Evolutionary conservation across 2,113 vertebrate genomes (phyloP).

Genomic region (Clinocottus analis): DNA sequence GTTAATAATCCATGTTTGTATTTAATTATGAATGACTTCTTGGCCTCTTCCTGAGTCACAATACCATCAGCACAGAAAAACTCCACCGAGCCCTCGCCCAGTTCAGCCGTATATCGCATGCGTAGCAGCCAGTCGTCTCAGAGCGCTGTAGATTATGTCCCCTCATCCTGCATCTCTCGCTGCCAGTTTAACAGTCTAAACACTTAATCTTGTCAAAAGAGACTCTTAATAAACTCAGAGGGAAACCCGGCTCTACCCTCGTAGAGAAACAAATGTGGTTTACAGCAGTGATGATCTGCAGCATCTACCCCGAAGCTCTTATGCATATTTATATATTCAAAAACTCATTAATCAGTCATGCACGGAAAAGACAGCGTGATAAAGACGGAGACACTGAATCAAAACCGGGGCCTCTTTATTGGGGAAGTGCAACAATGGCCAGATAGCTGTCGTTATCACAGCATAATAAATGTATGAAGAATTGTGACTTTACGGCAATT

Average conservation of each 20-base stretch:
- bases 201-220: conserved; percentile 66
- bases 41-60: conserved; percentile 31
- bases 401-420: conserved; percentile 22
- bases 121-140: conserved; percentile 17
- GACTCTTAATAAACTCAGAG: conserved; percentile 54
- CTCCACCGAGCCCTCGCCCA: conserved; percentile 9
- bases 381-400: conserved; percentile 23
- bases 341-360: conserved; percentile 55
- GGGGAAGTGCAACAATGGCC: conserved; percentile 3
- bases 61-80: conserved; percentile 37
- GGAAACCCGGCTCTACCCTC: conserved; percentile 33
- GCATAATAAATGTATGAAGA: conserved; percentile 12
- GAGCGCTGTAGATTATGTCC: conserved; percentile 31
- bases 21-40: conserved; percentile 53
- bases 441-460: conserved; percentile 11
- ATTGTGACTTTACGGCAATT: conserved; percentile 7
- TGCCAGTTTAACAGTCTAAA: conserved; percentile 50
- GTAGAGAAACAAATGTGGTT: conserved; percentile 58
- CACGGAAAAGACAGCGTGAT: conserved; percentile 28
- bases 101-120: not conserved
- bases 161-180: conserved; percentile 31
- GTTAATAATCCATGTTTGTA: conserved; percentile 53
- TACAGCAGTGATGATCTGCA: conserved; percentile 52
- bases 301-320: conserved; percentile 53
- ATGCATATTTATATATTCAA: conserved; percentile 68